Evolutionary conservation across 2,113 vertebrate species (phyloP), one percentile per base, ranked within the genome.

Genomic region (Lophura nycthemera): DNA sequence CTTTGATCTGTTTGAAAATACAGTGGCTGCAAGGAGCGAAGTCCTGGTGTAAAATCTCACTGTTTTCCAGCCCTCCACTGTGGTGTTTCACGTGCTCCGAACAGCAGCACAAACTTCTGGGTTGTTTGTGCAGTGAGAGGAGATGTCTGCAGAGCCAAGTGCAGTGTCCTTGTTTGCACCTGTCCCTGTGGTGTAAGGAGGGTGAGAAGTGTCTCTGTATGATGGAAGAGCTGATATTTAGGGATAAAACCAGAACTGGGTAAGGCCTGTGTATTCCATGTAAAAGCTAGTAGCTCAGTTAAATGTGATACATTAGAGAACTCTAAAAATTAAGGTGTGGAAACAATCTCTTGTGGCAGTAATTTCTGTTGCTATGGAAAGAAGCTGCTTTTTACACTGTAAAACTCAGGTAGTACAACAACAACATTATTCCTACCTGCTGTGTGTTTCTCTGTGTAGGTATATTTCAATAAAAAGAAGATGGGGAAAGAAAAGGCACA

Each of bases 311-410:
- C 59, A 29, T 91, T 76, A 81, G 60, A 74, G 56, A 90, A 88
- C 19, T n/a, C 14, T 43, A 34, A 79, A 48, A 84, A 45, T 83
- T 89, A 65, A 74, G 45, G n/a, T 79, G 52, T 79, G 81, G 59
- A 72, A 93, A 91, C 77, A 72, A 72, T 73, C 52, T 94, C 87
- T 81, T 22, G 52, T 70, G 71, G 90, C 82, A 40, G 11, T 34
- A 69, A 56, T 90, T 93, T 95, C 71, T 3, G 1, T 73, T 84
- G 50, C 6, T 94, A 30, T 67, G 87, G 90, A 89, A 93, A 73
- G 86, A 92, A 89, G 78, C 25, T 54, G 52, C 70, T 88, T 90
- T 78, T 77, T 40, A 40, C 88, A 89, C 89, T 70, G 71, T 88
- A 90, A 72, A 86, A 69, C 78, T 34, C 48, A 5, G 43, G 29